A percentile compares a stretch with the other conserved stretches of the same genome.
phyloP scores from a whole-genome alignment of 2,113 vertebrate genomes.

The Silurus glanis region DNA sequence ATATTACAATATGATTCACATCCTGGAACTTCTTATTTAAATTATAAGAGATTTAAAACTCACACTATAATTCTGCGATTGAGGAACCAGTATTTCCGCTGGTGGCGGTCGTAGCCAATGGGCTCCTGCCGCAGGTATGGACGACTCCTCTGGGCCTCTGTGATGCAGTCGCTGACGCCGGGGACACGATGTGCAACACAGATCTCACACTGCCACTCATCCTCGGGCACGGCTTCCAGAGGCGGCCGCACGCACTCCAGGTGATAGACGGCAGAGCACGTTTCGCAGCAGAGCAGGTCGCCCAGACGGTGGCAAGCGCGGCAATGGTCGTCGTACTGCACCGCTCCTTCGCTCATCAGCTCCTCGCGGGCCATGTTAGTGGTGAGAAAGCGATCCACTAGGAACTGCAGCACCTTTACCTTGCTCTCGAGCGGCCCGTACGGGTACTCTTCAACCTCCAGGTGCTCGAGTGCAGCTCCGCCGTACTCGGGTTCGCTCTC shows the following conservation, averaged over 20 bases:
- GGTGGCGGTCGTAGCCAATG: constrained; percentile 92
- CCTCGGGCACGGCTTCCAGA: constrained; percentile 91
- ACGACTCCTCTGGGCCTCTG: constrained; percentile 92
- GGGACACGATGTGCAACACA: constrained; percentile 95
- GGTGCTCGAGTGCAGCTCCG: constrained; percentile 88
- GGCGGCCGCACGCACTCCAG: constrained; percentile 96
- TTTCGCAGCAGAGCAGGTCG: constrained; percentile 97
- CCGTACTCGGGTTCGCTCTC: constrained; percentile 94
- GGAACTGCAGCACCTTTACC: constrained; percentile 93
- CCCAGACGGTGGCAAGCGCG: constrained; percentile 96
- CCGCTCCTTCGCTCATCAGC: constrained; percentile 94
- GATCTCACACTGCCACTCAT: constrained; percentile 98
- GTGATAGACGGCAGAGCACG: constrained; percentile 95
- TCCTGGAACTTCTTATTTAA: not conserved
- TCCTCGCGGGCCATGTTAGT: constrained; percentile 97
- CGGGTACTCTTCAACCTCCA: constrained; percentile 93
- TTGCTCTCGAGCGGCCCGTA: constrained; percentile 90
- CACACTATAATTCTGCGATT: constrained; percentile 94
- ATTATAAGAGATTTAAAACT: constrained; percentile 66
- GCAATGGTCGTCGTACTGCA: constrained; percentile 96
- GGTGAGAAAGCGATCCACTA: constrained; percentile 97
- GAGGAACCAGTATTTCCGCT: constrained; percentile 97
- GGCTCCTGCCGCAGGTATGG: constrained; percentile 95
- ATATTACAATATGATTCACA: not conserved
- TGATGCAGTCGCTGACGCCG: constrained; percentile 92